These are phyloP conservation scores for Petroica traversi DNA, from an alignment of 2,113 vertebrate species.

Conservation along the genomic window DNA sequence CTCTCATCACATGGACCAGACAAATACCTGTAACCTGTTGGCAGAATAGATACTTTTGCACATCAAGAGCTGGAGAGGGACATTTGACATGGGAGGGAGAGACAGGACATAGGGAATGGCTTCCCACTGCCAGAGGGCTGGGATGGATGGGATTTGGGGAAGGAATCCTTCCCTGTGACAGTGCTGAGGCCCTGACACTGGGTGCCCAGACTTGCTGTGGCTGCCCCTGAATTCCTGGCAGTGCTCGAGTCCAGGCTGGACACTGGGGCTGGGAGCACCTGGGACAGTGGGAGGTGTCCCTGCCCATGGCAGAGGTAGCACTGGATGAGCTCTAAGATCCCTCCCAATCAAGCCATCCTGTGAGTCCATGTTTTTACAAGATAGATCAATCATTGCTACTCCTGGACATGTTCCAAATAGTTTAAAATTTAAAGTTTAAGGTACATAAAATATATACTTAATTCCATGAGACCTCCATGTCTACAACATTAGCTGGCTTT, in stretches of 20 bases:
- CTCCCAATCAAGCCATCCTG: no score
- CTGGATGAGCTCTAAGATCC: not conserved
- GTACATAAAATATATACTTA: not conserved
- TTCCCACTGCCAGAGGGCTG: not conserved
- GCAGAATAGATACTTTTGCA: not conserved
- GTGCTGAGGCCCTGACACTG: rapidly evolving
- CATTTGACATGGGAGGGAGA: not conserved
- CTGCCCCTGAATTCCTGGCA: not conserved
- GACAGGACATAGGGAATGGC: not conserved
- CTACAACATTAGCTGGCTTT: not conserved
- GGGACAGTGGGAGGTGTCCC: not conserved
- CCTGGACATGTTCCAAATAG: not conserved
- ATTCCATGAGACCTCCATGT: rapidly evolving
- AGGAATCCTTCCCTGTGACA: not conserved
- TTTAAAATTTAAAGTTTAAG: not conserved
- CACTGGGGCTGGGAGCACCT: not conserved
- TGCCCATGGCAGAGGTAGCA: not conserved
- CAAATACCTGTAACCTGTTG: not conserved
- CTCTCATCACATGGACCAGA: not conserved
- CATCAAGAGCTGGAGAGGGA: not conserved
- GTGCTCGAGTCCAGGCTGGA: not conserved
- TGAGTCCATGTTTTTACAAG: not conserved
- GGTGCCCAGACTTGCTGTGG: not conserved
- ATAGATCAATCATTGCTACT: not conserved
- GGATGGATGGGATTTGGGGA: rapidly evolving